Base-by-base conservation (phyloP, 2,888 invertebrate species). In the Lycocerus yunnanus region DNA sequence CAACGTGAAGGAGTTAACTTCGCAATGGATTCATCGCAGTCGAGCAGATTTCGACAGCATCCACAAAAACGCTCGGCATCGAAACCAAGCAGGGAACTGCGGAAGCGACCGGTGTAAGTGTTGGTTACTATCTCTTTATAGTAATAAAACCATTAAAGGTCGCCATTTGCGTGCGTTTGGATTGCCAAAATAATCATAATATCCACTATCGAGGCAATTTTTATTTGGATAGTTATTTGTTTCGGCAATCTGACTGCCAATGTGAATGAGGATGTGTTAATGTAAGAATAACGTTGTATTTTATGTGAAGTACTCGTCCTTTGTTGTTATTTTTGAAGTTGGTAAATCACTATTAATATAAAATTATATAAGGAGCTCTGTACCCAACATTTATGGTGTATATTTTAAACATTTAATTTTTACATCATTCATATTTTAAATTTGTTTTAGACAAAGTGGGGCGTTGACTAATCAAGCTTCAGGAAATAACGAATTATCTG, bases 381-480 rank as follows among this genome's bases (percentile, higher is more conserved):
- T 13, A 27, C n/a, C 27, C 13, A 27, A 27, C 27, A 13, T 13
- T 27, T 27, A 27, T n/a, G 13, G 43, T 43, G n/a, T 6, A n/a
- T 43, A 43, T 60, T 59, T 15, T 15, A 15, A n/a, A 4, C 16
- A 18, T 58, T 43, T 18, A 5, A 58, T 13, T 15, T 27, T 69
- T 60, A 60, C 13, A 15, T 60, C n/a, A n/a, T 43, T 43, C 6
- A 43, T n/a, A 43, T 43, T n/a, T n/a, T 43, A 43, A 43, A 60
- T 60, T 60, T 68, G 65, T 83, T 84, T 43, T 80, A 87, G 86
- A 74, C 86, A 86, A 82, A 85, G 83, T 78, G 85, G 85, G 69
- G 83, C 83, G 68, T 80, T 86, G 68, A 84, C 83, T 70, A 84
- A 81, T 66, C 80, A 83, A 24, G 82, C 84, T 16, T 81, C 84